A percentile compares a stretch with the other conserved stretches of the same genome.
Evolutionary conservation across 2,113 vertebrate genomes (phyloP).

Genomic region (Phalacrocorax brasilianus): DNA sequence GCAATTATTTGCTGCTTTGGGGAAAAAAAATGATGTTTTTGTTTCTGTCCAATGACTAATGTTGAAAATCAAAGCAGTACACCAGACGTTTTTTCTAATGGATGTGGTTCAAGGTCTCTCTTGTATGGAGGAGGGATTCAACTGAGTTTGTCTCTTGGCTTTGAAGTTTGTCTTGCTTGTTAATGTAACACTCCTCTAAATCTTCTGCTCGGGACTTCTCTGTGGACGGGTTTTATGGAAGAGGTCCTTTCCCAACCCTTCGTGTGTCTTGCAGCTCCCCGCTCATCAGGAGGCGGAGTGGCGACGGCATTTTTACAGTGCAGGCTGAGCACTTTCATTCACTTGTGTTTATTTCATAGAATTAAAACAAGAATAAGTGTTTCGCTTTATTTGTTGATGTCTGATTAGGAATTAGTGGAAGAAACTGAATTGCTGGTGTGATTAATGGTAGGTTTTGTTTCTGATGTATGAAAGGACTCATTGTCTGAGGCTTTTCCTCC

Average conservation of each 20-base stretch:
- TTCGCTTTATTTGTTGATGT: conserved; percentile 58
- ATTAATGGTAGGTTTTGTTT: conserved; percentile 52
- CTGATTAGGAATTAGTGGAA: conserved; percentile 55
- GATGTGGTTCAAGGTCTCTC: conserved; percentile 4
- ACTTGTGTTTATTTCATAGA: conserved; percentile 34
- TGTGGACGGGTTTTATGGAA: not conserved
- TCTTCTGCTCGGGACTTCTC: not conserved
- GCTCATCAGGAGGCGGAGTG: not conserved
- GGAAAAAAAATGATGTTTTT: not conserved
- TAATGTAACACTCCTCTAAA: not conserved
- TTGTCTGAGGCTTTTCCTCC: conserved; percentile 61
- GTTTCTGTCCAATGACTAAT: conserved; percentile 30
- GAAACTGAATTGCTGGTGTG: conserved; percentile 49
- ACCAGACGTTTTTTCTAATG: conserved; percentile 51
- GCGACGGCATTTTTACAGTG: not conserved
- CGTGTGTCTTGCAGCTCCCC: not conserved
- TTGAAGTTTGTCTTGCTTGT: conserved; percentile 20
- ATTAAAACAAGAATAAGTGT: conserved; percentile 53
- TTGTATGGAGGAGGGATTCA: not conserved
- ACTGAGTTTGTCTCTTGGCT: not conserved
- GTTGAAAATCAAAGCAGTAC: conserved; percentile 28
- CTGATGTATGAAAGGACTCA: conserved; percentile 48
- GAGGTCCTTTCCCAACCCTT: not conserved
- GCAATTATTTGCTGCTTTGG: conserved; percentile 57
- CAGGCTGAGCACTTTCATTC: not conserved